Conservation (phyloP, 2,888 invertebrate genomes). For the Rugalucina vietnamica region DNA sequence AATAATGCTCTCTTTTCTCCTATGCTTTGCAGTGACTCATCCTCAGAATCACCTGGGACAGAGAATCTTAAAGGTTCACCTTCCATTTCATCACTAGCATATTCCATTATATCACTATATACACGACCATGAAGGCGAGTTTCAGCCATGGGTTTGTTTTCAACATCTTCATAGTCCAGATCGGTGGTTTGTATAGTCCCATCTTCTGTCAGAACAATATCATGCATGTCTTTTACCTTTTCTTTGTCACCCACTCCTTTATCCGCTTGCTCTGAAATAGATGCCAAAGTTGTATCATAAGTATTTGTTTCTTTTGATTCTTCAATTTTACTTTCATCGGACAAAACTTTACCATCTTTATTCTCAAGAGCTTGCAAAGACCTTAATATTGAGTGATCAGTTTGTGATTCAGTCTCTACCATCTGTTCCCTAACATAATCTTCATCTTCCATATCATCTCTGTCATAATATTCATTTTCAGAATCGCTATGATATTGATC, state of each 20-base stretch:
- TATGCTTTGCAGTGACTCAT: constrained; percentile 48
- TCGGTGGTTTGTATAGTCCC: neutral
- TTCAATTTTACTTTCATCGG: constrained; percentile 24
- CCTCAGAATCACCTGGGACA: constrained; percentile 50
- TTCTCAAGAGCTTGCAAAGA: constrained; percentile 18
- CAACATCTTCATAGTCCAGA: neutral
- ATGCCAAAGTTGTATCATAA: neutral
- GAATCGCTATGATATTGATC: constrained; percentile 36
- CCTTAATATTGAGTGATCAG: neutral
- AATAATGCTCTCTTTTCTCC: constrained; percentile 1
- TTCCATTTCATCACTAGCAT: constrained; percentile 73
- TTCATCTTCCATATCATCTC: constrained; percentile 35
- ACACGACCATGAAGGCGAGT: constrained; percentile 55
- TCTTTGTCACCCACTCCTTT: constrained; percentile 6
- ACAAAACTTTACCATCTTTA: constrained; percentile 27
- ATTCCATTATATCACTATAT: constrained; percentile 58
- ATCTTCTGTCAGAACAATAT: neutral
- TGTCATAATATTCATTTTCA: constrained; percentile 24
- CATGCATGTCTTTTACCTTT: neutral
- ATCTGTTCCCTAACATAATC: constrained; percentile 31
- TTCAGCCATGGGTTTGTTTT: constrained; percentile 44
- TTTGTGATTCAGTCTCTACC: constrained; percentile 26
- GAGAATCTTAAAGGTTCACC: constrained; percentile 67
- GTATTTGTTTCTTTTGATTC: constrained; percentile 2
- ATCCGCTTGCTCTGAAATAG: constrained; percentile 25